Percentiles rank a stretch among this genome's conserved stretches.
phyloP scores from a whole-genome alignment of 2,113 vertebrate genomes.

The Pungitius pungitius region DNA sequence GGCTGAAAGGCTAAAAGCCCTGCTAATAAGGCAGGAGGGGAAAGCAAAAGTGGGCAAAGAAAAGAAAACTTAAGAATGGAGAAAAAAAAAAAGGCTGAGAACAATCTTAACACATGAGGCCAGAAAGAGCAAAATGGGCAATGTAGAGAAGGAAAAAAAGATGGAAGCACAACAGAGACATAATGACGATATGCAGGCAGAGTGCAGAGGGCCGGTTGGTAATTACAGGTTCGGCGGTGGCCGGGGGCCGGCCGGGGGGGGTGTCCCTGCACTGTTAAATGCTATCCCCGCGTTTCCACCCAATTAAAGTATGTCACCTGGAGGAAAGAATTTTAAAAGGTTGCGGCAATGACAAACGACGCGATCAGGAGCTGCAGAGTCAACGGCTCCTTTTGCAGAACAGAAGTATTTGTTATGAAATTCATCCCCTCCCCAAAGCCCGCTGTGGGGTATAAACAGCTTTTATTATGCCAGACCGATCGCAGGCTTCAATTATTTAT shows the following conservation, averaged over 20 bases:
- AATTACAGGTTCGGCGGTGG: conserved; percentile 5
- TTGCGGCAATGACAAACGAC: conserved; percentile 9
- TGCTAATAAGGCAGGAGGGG: conserved; percentile 4
- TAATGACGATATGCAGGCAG: neutral
- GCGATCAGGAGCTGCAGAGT: neutral
- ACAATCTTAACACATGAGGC: neutral
- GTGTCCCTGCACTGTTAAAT: neutral
- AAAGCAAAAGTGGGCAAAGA: neutral
- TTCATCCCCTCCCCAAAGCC: neutral
- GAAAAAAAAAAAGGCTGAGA: neutral
- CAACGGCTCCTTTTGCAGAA: neutral
- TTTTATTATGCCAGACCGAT: conserved; percentile 9
- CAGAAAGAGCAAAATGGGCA: neutral
- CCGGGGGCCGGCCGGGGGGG: neutral
- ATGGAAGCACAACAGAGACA: neutral
- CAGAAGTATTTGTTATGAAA: conserved; percentile 22
- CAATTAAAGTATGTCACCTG: conserved; percentile 36
- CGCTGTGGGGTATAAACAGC: neutral
- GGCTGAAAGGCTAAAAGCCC: neutral
- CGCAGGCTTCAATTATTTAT: conserved; percentile 30
- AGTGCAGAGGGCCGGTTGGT: neutral
- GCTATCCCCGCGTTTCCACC: conserved; percentile 23
- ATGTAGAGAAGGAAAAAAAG: neutral
- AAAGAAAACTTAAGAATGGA: neutral
- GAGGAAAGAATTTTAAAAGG: conserved; percentile 1